Conservation (phyloP, 1,140 invertebrate species). For the Bombus consobrinus region DNA sequence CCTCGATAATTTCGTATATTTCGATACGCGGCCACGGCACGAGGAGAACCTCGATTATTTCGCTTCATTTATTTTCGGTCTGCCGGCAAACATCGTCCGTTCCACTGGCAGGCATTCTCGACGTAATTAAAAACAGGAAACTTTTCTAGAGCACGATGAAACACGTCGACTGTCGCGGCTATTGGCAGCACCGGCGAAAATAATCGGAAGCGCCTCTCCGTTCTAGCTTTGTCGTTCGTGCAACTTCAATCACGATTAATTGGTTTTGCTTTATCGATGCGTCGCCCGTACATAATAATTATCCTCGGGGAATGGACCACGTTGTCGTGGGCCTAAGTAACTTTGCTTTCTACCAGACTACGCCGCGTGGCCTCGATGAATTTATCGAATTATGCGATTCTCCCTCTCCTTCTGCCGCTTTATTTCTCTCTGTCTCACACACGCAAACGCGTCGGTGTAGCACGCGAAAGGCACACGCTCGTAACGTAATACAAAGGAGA, state of each 20-base stretch:
- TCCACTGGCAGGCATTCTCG: slow-evolving; percentile 10
- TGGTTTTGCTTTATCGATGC: slow-evolving; percentile 32
- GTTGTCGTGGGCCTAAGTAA: slow-evolving; percentile 23
- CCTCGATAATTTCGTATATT: slow-evolving; percentile 31
- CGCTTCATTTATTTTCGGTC: slow-evolving; percentile 36
- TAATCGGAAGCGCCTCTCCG: neutral
- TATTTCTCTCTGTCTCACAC: neutral
- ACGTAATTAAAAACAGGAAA: slow-evolving; percentile 43
- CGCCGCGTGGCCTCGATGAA: slow-evolving; percentile 52
- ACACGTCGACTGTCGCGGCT: neutral
- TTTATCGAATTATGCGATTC: slow-evolving; percentile 61
- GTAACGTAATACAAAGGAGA: neutral
- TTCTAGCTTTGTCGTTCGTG: neutral
- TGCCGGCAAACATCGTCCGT: neutral
- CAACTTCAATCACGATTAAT: slow-evolving; percentile 15
- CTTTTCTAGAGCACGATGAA: slow-evolving; percentile 14
- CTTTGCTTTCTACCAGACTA: slow-evolving; percentile 47
- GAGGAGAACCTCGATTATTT: slow-evolving; percentile 4
- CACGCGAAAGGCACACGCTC: neutral
- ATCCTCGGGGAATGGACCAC: slow-evolving; percentile 3
- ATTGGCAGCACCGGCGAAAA: neutral
- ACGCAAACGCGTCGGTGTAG: neutral
- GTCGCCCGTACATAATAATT: slow-evolving; percentile 12
- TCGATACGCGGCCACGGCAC: neutral
- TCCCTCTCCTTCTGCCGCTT: neutral